phyloP scores from a whole-genome alignment of 2,113 vertebrate species.

The Psilopogon haemacephalus region DNA sequence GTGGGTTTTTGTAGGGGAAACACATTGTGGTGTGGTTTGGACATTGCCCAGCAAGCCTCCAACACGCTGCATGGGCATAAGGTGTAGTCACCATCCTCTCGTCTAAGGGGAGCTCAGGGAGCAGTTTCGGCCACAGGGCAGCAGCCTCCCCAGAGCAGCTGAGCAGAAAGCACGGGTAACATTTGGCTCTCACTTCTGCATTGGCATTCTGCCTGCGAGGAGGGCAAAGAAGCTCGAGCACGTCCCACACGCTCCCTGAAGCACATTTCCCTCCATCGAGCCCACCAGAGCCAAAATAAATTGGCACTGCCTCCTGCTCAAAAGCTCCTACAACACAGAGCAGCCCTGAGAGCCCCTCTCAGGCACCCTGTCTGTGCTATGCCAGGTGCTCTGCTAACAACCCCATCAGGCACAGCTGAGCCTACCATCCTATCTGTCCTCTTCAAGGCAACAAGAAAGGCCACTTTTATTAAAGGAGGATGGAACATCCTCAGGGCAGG shows the following conservation, averaged over 20 bases:
- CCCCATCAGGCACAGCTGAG: background rate
- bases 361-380: background rate
- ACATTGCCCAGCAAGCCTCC: background rate
- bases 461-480: slow-evolving; percentile 18
- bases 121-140: background rate
- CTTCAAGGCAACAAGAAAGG: background rate
- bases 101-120: background rate
- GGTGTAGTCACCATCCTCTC: background rate
- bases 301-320: slow-evolving; percentile 1
- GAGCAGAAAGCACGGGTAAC: slow-evolving; percentile 26
- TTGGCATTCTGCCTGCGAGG: slow-evolving; percentile 1
- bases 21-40: background rate
- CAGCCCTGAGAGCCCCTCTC: background rate
- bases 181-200: slow-evolving; percentile 55
- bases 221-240: slow-evolving; percentile 13
- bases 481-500: slow-evolving; percentile 14
- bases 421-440: background rate
- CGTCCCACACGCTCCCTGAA: slow-evolving; percentile 50
- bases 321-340: background rate
- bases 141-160: background rate
- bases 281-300: slow-evolving; percentile 56
- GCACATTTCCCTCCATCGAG: slow-evolving; percentile 1
- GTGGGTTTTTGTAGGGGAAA: background rate
- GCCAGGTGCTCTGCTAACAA: slow-evolving; percentile 9
- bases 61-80: background rate